phyloP scores from a whole-genome alignment of 2,797 vertebrate species.

The Sebastes cheni region DNA sequence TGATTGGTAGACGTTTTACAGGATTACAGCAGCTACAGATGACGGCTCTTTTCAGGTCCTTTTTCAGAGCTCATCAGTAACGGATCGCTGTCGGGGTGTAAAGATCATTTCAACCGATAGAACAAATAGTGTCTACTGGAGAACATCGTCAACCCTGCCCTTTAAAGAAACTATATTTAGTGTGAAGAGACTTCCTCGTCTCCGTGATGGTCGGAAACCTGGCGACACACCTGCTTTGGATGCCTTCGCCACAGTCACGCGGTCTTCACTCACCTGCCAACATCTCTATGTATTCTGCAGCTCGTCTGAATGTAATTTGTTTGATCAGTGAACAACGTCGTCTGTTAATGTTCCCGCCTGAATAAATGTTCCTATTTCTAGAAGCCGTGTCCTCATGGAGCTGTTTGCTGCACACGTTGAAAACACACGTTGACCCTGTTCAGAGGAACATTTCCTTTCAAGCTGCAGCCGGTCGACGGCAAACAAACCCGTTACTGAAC shows the following conservation, averaged over 20 bases:
- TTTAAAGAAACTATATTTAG: neutral
- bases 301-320: neutral
- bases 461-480: conserved; percentile 9
- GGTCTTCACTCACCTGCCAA: neutral
- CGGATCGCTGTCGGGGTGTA: too few relatives aligned
- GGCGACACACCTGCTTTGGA: too few relatives aligned
- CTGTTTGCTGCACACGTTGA: neutral
- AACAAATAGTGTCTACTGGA: rapidly evolving
- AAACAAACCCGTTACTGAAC: conserved; percentile 34
- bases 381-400: neutral
- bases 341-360: neutral
- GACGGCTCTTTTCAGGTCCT: too few relatives aligned
- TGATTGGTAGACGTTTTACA: too few relatives aligned
- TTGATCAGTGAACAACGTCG: neutral
- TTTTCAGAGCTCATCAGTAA: too few relatives aligned
- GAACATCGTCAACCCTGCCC: too few relatives aligned
- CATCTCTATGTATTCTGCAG: neutral
- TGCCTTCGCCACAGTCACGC: neutral
- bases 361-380: conserved; percentile 10
- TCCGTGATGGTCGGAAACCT: too few relatives aligned
- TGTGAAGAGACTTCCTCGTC: neutral
- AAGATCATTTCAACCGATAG: too few relatives aligned
- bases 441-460: conserved; percentile 15
- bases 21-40: too few relatives aligned
- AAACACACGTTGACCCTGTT: neutral